A percentile compares a stretch with the other conserved stretches of the same genome.
Conservation (phyloP, 2,113 vertebrate genomes). For the Tetrao urogallus region DNA sequence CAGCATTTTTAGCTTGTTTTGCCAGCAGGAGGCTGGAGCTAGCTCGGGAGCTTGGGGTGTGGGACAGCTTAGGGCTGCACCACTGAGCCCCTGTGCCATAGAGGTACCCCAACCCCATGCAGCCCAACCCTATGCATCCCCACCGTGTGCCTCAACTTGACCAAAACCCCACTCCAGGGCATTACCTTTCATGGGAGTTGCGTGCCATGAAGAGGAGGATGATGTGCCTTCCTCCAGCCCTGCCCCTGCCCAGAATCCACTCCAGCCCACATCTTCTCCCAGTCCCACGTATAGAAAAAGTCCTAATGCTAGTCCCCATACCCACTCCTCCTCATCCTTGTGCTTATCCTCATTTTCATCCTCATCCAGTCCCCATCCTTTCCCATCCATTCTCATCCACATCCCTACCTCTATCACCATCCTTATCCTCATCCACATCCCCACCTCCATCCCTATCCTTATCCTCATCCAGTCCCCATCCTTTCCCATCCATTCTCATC, state of each 20-base stretch:
- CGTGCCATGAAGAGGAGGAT: not conserved
- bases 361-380: no score
- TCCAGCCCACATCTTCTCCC: rapidly evolving
- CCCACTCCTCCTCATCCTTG: not conserved
- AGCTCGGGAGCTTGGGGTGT: rapidly evolving
- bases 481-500: no score
- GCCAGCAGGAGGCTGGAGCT: not conserved
- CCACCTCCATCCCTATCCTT: no score
- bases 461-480: no score
- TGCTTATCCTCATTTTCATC: no score
- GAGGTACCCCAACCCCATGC: not conserved
- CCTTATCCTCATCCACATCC: not conserved
- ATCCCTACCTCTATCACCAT: no score
- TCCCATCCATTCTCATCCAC: no score
- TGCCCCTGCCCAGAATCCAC: not conserved
- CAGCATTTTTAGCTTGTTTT: not conserved
- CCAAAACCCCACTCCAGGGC: not conserved
- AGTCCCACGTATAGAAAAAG: not conserved
- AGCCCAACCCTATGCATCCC: not conserved
- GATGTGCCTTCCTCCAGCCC: not conserved
- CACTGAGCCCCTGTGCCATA: rapidly evolving
- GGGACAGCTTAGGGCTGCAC: not conserved
- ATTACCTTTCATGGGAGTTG: not conserved
- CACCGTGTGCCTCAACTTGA: not conserved
- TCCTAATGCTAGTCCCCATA: no score